Base-by-base conservation (phyloP, 2,888 invertebrate species). In the Cyrtodaria siliqua region DNA sequence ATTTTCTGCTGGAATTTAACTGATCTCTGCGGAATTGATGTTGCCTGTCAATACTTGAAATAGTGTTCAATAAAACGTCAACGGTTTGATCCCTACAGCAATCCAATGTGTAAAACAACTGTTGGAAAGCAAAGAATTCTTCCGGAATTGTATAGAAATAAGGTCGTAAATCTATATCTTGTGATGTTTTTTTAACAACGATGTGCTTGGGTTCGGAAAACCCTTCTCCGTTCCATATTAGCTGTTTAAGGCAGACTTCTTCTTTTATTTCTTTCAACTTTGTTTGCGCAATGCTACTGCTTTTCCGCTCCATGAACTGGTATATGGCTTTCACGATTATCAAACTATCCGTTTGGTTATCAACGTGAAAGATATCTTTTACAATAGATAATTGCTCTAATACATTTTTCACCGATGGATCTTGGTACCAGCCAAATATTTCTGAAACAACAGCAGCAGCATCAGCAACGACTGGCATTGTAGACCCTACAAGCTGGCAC, bases 181-280 rank as follows among this genome's bases (percentile, higher is more conserved):
- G 33, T 8, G 23, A 9, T 4, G 26, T 57, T 20, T 1, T 40
- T 9, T 56, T 9, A 9, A 69, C 24, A 47, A 53, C 63, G 12
- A 71, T 27, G n/a, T 29, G 57, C 12, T 33, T 44, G 18, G 71
- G 61, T 12, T 20, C 12, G 38, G 40, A 27, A 71, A 81, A 81
- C 9, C 61, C 53, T 42, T 74, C 50, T 9, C 81, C 81, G 29
- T 40, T 69, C 77, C 77, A 81, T 8, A 78, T 24, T 20, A 62
- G 49, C 23, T 50, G 24, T 12, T 70, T 47, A 0, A 1, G 33
- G 12, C 6, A 4, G 12, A 57, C 14, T 2, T 20, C n/a, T 20
- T 57, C 18, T 18, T 24, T 66, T 56, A 18, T 44, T 16, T 9
- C n/a, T 16, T 44, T 20, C 9, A 18, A 18, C 9, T 18, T 18